A percentile compares a stretch with the other conserved stretches of the same genome.
These are phyloP conservation scores for Gouania willdenowi DNA, from an alignment of 2,797 vertebrate genomes.

Conservation along the genomic window DNA sequence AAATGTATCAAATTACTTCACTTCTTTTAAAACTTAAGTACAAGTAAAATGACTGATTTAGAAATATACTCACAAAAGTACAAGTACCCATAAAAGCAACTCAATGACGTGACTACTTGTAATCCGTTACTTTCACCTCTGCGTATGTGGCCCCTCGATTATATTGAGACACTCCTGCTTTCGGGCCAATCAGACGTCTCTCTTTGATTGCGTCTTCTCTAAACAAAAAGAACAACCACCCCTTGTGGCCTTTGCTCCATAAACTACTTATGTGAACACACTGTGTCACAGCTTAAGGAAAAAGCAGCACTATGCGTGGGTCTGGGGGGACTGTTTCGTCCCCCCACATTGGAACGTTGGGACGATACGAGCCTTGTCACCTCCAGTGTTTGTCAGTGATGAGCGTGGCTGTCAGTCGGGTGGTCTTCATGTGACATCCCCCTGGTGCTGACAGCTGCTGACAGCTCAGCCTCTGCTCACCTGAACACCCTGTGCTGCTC, in stretches of 20 bases:
- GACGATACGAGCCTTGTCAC: conserved; percentile 38
- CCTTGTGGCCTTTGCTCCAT: conserved; percentile 9
- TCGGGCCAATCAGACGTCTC: no score
- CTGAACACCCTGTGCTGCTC: conserved; percentile 31
- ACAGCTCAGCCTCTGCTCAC: conserved; percentile 36
- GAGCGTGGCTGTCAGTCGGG: conserved; percentile 42
- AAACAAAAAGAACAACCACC: conserved; percentile 16
- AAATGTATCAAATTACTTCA: no score
- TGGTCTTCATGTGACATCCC: conserved; percentile 25
- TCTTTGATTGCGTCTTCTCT: conserved; percentile 23
- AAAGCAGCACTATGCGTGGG: conserved; percentile 10
- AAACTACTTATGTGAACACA: conserved; percentile 13
- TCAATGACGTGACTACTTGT: no score
- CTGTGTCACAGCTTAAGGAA: conserved; percentile 30
- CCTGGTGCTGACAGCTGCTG: conserved; percentile 38
- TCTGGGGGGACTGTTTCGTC: conserved; percentile 26
- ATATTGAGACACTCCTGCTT: no score
- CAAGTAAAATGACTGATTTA: no score
- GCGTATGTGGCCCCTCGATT: no score
- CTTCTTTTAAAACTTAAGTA: no score
- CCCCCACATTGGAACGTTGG: conserved; percentile 11
- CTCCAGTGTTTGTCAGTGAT: conserved; percentile 32
- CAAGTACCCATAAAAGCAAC: no score
- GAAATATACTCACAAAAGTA: no score
- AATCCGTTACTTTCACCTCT: no score